phyloP scores from a whole-genome alignment of 2,888 invertebrate species.

The Cephalotes varians region DNA sequence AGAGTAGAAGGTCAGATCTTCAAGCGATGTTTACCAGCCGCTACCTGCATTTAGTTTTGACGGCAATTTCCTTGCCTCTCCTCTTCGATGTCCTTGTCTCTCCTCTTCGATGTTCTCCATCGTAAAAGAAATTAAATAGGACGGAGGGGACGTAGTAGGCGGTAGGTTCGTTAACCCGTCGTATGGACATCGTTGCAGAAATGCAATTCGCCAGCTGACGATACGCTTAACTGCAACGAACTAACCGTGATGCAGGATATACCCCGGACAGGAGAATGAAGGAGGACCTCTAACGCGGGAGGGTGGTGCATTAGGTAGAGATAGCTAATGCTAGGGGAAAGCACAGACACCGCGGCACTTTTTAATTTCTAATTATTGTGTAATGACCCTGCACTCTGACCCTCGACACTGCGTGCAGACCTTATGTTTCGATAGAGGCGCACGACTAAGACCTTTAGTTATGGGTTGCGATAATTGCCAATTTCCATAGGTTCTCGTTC shows the following conservation, averaged over 20 bases:
- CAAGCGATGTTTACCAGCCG: constrained; percentile 39
- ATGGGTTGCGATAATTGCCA: constrained; percentile 83
- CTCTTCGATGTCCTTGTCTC: constrained; percentile 55
- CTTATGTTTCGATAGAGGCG: constrained; percentile 75
- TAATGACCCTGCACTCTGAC: constrained; percentile 76
- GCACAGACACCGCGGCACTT: constrained; percentile 64
- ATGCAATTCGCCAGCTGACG: constrained; percentile 84
- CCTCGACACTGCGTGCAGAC: constrained; percentile 74
- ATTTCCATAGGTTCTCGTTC: constrained; percentile 79
- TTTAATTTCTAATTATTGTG: constrained; percentile 82
- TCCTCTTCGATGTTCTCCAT: constrained; percentile 67
- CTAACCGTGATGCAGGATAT: constrained; percentile 63
- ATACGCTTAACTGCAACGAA: constrained; percentile 76
- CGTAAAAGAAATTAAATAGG: constrained; percentile 53
- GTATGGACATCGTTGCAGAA: constrained; percentile 69
- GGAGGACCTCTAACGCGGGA: constrained; percentile 14
- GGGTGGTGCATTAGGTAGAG: constrained; percentile 48
- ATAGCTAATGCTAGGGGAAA: constrained; percentile 48
- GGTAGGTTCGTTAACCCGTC: constrained; percentile 72
- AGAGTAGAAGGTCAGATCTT: constrained; percentile 54
- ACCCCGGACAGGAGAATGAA: constrained; percentile 18
- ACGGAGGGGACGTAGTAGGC: constrained; percentile 45
- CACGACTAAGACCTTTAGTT: constrained; percentile 74
- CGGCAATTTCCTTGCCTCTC: constrained; percentile 55
- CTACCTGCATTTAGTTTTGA: constrained; percentile 21